phyloP scores from a whole-genome alignment of 1,140 invertebrate species.

The Pantala flavescens region DNA sequence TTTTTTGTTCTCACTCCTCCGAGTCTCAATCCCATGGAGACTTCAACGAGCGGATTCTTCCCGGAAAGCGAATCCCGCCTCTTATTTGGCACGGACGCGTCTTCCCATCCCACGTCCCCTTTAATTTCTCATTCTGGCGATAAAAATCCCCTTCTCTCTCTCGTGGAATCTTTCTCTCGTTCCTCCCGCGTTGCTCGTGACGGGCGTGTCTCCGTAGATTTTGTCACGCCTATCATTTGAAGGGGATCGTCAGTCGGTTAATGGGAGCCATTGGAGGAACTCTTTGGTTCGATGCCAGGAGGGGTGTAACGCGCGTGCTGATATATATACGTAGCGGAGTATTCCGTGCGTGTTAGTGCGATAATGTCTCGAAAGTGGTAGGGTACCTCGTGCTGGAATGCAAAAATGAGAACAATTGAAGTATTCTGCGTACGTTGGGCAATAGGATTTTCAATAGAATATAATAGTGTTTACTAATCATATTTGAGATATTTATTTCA shows the following conservation, averaged over 20 bases:
- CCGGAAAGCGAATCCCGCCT: not conserved
- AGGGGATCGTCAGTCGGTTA: not conserved
- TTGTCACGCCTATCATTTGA: not conserved
- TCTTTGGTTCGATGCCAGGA: not conserved
- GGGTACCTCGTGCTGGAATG: too few species aligned
- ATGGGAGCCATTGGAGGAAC: not conserved
- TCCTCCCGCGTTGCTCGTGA: not conserved
- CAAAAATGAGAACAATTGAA: too few species aligned
- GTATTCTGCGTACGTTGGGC: too few species aligned
- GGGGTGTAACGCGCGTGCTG: not conserved
- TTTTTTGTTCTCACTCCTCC: not conserved
- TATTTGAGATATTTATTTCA: too few species aligned
- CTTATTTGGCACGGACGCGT: not conserved
- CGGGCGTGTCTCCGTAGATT: not conserved
- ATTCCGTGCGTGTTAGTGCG: too few species aligned
- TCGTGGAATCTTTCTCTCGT: not conserved
- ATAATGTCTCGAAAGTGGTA: too few species aligned
- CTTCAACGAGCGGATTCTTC: not conserved
- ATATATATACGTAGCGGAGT: too few species aligned
- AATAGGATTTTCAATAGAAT: too few species aligned
- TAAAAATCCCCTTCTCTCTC: not conserved
- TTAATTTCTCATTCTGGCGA: too few species aligned
- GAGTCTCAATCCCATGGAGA: not conserved
- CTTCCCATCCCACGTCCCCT: not conserved
- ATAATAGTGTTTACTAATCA: too few species aligned